Percentiles rank a stretch among this genome's conserved stretches.
These are phyloP conservation scores for Neosilurus hyrtlii DNA, from an alignment of 2,797 vertebrate species.

Conservation along the genomic window DNA sequence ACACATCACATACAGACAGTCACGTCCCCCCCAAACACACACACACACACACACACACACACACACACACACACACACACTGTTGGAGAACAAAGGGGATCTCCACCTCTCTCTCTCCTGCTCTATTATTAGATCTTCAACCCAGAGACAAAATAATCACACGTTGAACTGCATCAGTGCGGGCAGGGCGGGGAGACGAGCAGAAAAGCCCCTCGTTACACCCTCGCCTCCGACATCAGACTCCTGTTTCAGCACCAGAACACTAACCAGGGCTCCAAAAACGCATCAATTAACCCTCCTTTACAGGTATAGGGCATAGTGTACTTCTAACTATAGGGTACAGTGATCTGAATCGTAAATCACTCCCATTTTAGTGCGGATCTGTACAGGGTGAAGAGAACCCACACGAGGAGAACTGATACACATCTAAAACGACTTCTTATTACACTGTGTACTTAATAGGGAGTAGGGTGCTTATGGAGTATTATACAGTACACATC, in stretches of 20 bases:
- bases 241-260: background rate
- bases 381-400: no score
- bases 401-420: no score
- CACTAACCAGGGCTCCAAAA: background rate
- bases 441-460: background rate
- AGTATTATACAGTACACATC: no score
- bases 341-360: background rate
- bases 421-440: background rate
- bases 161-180: conserved; percentile 74
- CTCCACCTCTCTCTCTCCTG: conserved; percentile 63
- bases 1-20: background rate
- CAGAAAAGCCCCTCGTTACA: conserved; percentile 12
- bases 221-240: background rate
- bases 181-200: conserved; percentile 45
- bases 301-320: background rate
- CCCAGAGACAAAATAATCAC: conserved; percentile 82
- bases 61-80: conserved; percentile 4
- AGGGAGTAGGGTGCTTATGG: background rate
- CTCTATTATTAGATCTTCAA: conserved; percentile 82
- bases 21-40: background rate
- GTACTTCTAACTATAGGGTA: no score
- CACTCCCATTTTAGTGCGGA: background rate
- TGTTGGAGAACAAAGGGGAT: conserved; percentile 65
- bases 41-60: conserved; percentile 6
- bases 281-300: no score